Conservation (phyloP, 2,888 invertebrate species). For the Camponotus fellah region DNA sequence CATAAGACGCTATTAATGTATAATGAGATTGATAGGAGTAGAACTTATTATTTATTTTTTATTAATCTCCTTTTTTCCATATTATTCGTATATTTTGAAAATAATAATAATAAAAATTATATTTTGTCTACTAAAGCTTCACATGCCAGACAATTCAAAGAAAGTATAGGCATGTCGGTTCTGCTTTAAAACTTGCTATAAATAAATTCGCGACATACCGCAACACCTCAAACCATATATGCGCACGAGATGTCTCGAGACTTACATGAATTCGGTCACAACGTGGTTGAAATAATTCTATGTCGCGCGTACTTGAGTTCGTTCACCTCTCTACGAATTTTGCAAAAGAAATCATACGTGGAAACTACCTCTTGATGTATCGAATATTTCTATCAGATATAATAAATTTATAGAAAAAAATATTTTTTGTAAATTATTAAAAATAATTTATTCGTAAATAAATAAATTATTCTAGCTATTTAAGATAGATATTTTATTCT, state of each 20-base stretch:
- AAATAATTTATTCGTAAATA: neutral
- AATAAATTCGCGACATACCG: slow-evolving; percentile 76
- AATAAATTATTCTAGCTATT: neutral
- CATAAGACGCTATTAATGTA: neutral
- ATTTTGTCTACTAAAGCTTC: neutral
- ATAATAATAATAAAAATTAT: neutral
- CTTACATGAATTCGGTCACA: slow-evolving; percentile 81
- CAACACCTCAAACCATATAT: slow-evolving; percentile 7
- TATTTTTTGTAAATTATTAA: neutral
- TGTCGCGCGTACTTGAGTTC: slow-evolving; percentile 79
- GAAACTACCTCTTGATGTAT: slow-evolving; percentile 47
- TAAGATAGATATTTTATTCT: neutral
- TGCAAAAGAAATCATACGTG: slow-evolving; percentile 57
- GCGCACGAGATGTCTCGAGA: slow-evolving; percentile 77
- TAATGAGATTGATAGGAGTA: neutral
- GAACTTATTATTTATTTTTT: neutral
- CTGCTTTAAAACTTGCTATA: slow-evolving; percentile 77
- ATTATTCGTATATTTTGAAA: neutral
- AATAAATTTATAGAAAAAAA: neutral
- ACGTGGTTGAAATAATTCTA: slow-evolving; percentile 81
- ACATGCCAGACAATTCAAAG: slow-evolving; percentile 38
- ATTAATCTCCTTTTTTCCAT: neutral
- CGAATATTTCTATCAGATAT: slow-evolving; percentile 2
- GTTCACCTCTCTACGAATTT: slow-evolving; percentile 77
- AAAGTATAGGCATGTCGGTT: slow-evolving; percentile 58